Conservation (phyloP, 2,113 vertebrate species). For the Arvicanthis niloticus region DNA sequence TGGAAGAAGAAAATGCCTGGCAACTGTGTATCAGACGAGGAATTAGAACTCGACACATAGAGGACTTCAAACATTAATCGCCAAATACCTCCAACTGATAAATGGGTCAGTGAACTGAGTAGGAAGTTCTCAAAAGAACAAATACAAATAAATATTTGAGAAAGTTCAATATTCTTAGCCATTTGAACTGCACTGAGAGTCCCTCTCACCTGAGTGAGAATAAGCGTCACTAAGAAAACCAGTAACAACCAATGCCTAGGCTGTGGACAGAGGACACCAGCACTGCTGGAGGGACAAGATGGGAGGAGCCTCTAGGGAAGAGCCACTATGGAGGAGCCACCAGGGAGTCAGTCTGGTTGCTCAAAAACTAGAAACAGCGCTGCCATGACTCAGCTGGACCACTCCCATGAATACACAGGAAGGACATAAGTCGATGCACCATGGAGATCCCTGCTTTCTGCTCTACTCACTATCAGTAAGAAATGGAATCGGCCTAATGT, state of each 20-base stretch:
- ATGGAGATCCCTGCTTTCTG: not conserved
- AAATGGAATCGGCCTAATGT: not conserved
- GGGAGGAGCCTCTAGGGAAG: not conserved
- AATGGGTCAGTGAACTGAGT: not conserved
- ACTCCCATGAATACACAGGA: not conserved
- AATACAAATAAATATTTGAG: not conserved
- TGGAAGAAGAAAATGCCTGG: not conserved
- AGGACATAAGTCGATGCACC: not conserved
- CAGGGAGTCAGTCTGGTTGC: not conserved
- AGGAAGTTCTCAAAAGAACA: not conserved
- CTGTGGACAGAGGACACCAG: not conserved
- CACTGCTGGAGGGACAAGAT: not conserved
- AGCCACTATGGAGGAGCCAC: not conserved
- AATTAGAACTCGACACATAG: not conserved
- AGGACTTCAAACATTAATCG: not conserved
- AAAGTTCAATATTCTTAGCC: not conserved
- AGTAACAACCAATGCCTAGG: not conserved
- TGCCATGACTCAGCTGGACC: not conserved
- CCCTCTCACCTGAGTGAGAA: not conserved
- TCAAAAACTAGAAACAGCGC: not conserved
- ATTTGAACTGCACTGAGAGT: not conserved
- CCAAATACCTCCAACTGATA: not conserved
- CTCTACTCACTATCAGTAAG: not conserved
- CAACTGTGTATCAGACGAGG: not conserved
- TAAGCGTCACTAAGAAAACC: not conserved